phyloP scores from a whole-genome alignment of 2,888 invertebrate genomes.

The Meteorus colon region DNA sequence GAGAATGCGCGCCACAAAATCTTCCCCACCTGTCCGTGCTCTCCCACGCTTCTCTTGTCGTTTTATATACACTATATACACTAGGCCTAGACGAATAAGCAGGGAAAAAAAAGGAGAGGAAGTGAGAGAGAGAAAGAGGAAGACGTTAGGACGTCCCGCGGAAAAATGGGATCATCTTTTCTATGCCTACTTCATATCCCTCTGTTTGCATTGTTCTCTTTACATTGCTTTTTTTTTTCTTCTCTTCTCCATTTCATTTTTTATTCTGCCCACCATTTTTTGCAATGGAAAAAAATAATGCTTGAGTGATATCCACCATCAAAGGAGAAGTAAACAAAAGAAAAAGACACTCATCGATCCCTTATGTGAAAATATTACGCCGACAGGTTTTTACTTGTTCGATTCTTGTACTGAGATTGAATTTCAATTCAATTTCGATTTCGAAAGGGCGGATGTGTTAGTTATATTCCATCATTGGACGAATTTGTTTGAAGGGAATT shows the following conservation, averaged over 20 bases:
- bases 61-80: conserved; percentile 15
- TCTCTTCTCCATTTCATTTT: too few relatives aligned
- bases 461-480: background rate
- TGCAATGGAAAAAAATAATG: conserved; percentile 1
- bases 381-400: background rate
- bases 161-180: conserved; percentile 38
- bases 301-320: background rate
- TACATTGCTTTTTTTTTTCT: conserved; percentile 11
- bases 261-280: background rate
- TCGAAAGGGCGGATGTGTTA: conserved; percentile 2
- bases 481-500: too few relatives aligned
- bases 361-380: background rate
- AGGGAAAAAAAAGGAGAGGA: conserved; percentile 35
- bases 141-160: conserved; percentile 35
- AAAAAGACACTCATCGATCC: background rate
- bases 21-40: conserved; percentile 67
- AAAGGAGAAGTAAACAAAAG: background rate
- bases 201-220: conserved; percentile 16
- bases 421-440: conserved; percentile 7
- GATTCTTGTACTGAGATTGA: background rate
- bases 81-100: conserved; percentile 17
- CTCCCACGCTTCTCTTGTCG: conserved; percentile 65
- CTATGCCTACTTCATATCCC: conserved; percentile 40
- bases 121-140: conserved; percentile 44
- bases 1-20: conserved; percentile 50